phyloP scores from a whole-genome alignment of 2,797 vertebrate genomes.

The Pristis pectinata region DNA sequence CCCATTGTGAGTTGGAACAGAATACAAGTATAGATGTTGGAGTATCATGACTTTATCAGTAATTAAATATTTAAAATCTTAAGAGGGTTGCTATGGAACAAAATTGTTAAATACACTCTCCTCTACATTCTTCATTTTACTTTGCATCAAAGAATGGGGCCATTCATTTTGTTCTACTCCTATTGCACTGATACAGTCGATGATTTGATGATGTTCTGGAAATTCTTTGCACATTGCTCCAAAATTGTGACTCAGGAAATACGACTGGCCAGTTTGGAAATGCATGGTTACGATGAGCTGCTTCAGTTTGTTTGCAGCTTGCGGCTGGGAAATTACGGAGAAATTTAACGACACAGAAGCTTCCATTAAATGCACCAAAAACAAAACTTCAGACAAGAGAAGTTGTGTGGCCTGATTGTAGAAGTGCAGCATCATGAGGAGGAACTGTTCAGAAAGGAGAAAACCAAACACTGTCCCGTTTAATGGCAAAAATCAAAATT shows the following conservation, averaged over 20 bases:
- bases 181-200: background rate
- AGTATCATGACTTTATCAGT: background rate
- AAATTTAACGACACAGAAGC: slow-evolving; percentile 25
- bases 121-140: background rate
- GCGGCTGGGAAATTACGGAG: background rate
- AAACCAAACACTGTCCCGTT: slow-evolving; percentile 20
- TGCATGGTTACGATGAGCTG: slow-evolving; percentile 19
- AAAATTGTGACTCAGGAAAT: slow-evolving; percentile 9
- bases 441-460: slow-evolving; percentile 13
- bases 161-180: slow-evolving; percentile 8
- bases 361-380: slow-evolving; percentile 13
- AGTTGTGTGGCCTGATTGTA: slow-evolving; percentile 6
- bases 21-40: background rate
- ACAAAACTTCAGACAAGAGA: slow-evolving; percentile 32
- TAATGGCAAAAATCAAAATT: background rate
- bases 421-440: slow-evolving; percentile 2
- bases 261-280: background rate
- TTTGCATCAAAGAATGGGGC: background rate
- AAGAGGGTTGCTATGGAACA: background rate
- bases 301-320: slow-evolving; percentile 8
- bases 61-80: background rate
- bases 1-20: background rate
- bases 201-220: background rate
- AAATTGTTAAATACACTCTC: background rate
- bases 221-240: slow-evolving; percentile 2